phyloP scores from a whole-genome alignment of 2,113 vertebrate genomes.

The Pangasianodon hypophthalmus region DNA sequence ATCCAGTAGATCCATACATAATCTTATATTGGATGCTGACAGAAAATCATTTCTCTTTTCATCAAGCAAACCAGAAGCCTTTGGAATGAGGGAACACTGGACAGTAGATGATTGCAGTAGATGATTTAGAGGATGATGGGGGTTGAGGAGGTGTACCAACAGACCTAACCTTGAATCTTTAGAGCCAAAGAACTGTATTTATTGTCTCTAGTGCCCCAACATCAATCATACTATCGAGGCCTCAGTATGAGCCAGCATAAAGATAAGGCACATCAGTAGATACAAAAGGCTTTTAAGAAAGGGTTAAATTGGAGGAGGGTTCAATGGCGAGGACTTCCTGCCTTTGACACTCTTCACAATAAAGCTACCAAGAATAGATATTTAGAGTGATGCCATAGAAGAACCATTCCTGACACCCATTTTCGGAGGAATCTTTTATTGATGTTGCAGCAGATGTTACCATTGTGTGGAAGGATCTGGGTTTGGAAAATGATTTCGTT shows the following conservation, averaged over 20 bases:
- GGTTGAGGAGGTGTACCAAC: not conserved
- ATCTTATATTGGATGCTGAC: not conserved
- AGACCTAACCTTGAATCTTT: not conserved
- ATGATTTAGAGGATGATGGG: not conserved
- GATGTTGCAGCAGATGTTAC: not conserved
- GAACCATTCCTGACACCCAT: not conserved
- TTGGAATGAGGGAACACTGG: not conserved
- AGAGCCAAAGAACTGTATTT: not conserved
- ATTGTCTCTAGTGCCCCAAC: not conserved
- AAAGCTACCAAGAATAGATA: not conserved
- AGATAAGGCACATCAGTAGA: not conserved
- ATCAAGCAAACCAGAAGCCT: not conserved
- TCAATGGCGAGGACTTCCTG: not conserved
- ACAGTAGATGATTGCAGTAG: not conserved
- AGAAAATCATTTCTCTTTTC: conserved; percentile 21
- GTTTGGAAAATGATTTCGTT: not conserved
- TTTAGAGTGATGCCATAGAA: not conserved
- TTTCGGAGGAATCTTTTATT: not conserved
- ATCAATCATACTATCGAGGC: not conserved
- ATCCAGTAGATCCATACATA: not conserved
- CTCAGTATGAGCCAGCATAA: not conserved
- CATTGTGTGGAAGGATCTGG: not conserved
- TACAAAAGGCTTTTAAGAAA: not conserved
- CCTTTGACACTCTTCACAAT: not conserved
- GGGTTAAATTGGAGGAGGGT: not conserved